Base-by-base conservation (phyloP, 2,888 invertebrate genomes). In the Eumacrocentrus americanus region DNA sequence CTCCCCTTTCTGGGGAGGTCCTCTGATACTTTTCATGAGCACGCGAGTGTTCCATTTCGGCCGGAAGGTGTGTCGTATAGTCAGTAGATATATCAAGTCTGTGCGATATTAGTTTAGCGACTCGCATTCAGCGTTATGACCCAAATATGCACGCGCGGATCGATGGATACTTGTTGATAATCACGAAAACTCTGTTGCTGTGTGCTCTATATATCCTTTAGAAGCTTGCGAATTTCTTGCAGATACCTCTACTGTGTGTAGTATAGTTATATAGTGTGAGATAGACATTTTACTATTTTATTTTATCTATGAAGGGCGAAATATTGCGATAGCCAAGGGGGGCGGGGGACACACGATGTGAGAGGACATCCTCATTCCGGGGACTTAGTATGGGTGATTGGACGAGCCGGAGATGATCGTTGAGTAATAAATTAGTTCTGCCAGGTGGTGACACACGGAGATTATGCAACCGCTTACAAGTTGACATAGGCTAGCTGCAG, bases 291-390 rank as follows among this genome's bases (percentile, higher is more conserved):
- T n/a, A n/a, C n/a, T n/a, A n/a, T n/a, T n/a, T n/a, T n/a, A n/a
- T n/a, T 23, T 7, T 20, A 46, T 46, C 14, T 22, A 23, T 55
- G 44, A 47, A 65, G 65, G 65, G 53, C 52, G 55, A 57, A 29
- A 29, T 57, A 60, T 52, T 57, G 61, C 60, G 52, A 35, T 14
- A 40, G 48, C 48, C 63, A 59, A 64, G 62, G 51, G 64, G 53
- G 51, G 52, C 57, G 61, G 58, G 64, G 63, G 66, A 65, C 59
- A 63, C 46, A 64, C 40, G 52, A 50, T 58, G 48, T 51, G 37
- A 70, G 77, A 77, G 77, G 76, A 79, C 76, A 79, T 78, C 79
- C 78, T 79, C 78, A 78, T 78, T 79, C 69, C 69, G 69, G 9
- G 52, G 46, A 50, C 55, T 52, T 37, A 38, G 12, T 18, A 44